phyloP scores from a whole-genome alignment of 2,113 vertebrate genomes.

The Petromus typicus region DNA sequence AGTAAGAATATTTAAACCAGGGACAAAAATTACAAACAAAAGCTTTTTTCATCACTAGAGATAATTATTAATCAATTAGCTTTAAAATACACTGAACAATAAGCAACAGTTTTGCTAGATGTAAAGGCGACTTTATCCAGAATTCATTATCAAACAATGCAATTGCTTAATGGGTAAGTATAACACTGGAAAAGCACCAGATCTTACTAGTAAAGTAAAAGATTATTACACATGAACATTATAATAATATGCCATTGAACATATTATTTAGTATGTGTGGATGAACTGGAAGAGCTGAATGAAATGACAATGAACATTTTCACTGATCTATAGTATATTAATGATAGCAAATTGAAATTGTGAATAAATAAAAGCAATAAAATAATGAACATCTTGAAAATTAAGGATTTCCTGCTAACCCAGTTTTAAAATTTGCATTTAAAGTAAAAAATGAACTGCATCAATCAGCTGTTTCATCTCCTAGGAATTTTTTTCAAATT shows the following conservation, averaged over 20 bases:
- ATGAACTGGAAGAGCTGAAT: constrained; percentile 48
- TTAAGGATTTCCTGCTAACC: constrained; percentile 42
- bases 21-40: background rate
- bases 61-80: background rate
- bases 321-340: background rate
- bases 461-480: background rate
- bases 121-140: background rate
- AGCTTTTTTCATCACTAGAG: background rate
- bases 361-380: constrained; percentile 24
- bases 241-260: constrained; percentile 56
- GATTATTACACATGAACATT: background rate
- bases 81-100: background rate
- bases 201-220: background rate
- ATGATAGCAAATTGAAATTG: constrained; percentile 48
- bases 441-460: background rate
- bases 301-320: constrained; percentile 57
- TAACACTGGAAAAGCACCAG: background rate
- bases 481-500: background rate
- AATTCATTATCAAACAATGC: background rate
- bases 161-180: background rate
- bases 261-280: constrained; percentile 61
- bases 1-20: background rate
- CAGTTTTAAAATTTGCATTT: constrained; percentile 45
- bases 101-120: background rate
- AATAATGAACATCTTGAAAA: background rate